Evolutionary conservation across 1,140 invertebrate genomes (phyloP), one percentile per base, ranked within the genome.

Genomic region (Probaryconus sp.): DNA sequence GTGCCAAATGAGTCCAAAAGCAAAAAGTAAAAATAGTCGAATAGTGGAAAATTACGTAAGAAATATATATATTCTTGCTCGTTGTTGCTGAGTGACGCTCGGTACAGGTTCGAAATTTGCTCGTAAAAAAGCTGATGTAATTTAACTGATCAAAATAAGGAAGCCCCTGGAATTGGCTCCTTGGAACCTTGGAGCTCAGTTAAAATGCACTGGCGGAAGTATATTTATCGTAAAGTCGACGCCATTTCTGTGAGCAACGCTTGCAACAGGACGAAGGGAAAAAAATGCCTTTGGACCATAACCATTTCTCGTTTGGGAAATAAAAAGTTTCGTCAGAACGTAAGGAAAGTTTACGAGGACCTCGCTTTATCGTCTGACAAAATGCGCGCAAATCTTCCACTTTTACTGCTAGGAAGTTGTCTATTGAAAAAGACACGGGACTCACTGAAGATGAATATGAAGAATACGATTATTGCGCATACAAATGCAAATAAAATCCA

Each of bases 311-410:
- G 56, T 50, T 21, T 18, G 28, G n/a, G 16, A 38, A 40, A 45
- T 42, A 55, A 65, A 53, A 65, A 56, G 42, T 65, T 55, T 55
- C 13, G 42, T 11, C 5, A n/a, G n/a, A 2, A 31, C 38, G 48
- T 28, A 18, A 33, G 21, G 31, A 11, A 56, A 40, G 18, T 50
- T 56, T 67, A 67, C 33, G 51, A 50, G 40, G 14, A 17, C 4
- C 16, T 7, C 31, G 14, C 6, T 55, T 65, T 55, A 65, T 51
- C 14, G 10, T 21, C 40, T 20, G 16, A 20, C 61, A 42, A 11
- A 38, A 58, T 50, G 51, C 51, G 63, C 45, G 45, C 63, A 67
- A 67, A 58, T 67, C 51, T 58, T 67, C 30, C 63, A 38, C 47
- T 64, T 45, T 64, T 53, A 51, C 48, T 35, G 18, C 40, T 55